A percentile compares a stretch with the other conserved stretches of the same genome.
These are phyloP conservation scores for Amblyjoppa fuscipennis DNA, from an alignment of 2,888 invertebrate species.

Conservation along the genomic window DNA sequence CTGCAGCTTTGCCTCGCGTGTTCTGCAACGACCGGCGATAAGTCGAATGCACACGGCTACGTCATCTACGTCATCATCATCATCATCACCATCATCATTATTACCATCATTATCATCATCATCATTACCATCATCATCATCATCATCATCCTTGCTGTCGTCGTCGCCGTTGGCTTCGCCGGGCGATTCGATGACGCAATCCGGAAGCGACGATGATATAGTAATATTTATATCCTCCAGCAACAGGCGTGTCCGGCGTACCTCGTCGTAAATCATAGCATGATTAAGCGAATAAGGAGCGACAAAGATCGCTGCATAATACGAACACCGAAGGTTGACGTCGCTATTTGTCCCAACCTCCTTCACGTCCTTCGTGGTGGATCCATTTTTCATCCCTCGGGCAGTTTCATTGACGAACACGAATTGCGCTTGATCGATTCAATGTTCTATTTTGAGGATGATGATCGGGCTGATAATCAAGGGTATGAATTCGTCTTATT, in stretches of 20 bases:
- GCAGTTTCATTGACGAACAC: background rate
- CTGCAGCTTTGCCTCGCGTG: constrained; percentile 45
- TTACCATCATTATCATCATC: constrained; percentile 37
- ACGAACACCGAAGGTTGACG: constrained; percentile 6
- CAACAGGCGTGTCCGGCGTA: constrained; percentile 6
- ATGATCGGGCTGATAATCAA: background rate
- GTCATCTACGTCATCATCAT: constrained; percentile 31
- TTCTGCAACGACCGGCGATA: constrained; percentile 43
- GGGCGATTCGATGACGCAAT: constrained; percentile 41
- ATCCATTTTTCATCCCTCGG: background rate
- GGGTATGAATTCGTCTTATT: background rate
- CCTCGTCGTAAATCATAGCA: constrained; percentile 36
- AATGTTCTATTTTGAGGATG: background rate
- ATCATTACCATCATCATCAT: constrained; percentile 43
- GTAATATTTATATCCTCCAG: constrained; percentile 39
- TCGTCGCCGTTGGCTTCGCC: constrained; percentile 27
- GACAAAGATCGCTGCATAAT: constrained; percentile 5
- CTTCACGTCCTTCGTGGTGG: background rate
- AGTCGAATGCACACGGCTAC: constrained; percentile 38
- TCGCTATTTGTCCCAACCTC: constrained; percentile 1
- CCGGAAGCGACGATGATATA: constrained; percentile 33
- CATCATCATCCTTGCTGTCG: constrained; percentile 37
- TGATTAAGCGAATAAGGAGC: background rate
- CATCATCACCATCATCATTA: constrained; percentile 35
- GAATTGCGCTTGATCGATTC: background rate